Conservation (phyloP, 2,113 vertebrate genomes). For the Dasypus novemcinctus region DNA sequence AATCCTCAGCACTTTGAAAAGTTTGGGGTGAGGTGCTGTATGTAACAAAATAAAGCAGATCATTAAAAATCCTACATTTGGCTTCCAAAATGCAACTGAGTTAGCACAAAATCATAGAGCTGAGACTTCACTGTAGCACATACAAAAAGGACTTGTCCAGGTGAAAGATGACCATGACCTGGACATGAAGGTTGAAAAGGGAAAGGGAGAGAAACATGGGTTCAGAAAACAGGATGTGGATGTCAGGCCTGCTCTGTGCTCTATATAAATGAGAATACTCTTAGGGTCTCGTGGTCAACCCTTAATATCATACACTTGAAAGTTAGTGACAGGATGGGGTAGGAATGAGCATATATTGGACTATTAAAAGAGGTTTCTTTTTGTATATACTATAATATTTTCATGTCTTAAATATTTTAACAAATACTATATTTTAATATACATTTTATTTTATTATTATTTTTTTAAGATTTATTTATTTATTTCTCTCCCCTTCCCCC, state of each 20-base stretch:
- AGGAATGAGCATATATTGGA: background rate
- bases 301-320: background rate
- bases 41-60: background rate
- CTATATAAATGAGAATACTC: background rate
- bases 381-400: background rate
- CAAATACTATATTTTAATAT: background rate
- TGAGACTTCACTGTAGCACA: background rate
- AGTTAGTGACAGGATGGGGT: background rate
- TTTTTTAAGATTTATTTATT: too few relatives aligned
- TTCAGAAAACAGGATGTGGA: background rate
- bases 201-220: background rate
- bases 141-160: background rate
- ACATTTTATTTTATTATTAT: too few relatives aligned
- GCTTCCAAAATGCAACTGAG: background rate
- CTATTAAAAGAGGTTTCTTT: background rate
- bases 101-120: background rate
- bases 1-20: background rate
- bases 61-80: background rate
- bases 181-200: background rate
- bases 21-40: background rate
- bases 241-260: background rate
- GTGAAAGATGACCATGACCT: background rate
- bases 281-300: background rate
- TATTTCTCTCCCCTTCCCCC: too few relatives aligned
- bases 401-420: background rate